Evolutionary conservation across 2,797 vertebrate species (phyloP), one percentile per base, ranked within the genome.

Genomic region (Gallinago solitaria): DNA sequence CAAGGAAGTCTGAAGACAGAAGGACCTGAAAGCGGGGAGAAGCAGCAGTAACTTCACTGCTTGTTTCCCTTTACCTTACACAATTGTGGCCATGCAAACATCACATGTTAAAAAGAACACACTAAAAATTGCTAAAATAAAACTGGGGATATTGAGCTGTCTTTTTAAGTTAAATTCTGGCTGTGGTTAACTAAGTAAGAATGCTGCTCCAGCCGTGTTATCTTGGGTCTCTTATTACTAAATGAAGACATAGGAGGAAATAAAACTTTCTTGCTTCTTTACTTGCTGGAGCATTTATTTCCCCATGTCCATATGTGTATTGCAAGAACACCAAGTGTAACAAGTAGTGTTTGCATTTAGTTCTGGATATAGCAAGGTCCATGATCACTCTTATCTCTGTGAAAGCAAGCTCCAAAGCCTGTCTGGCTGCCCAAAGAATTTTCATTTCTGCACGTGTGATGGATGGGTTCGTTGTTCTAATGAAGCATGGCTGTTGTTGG

Each of bases 271-370:
- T 64, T 69, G 14, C 37, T 54, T 21, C 68, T 80, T 89, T 74
- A n/a, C 11, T 64, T 83, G 41, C 37, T 59, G 57, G 27, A 90
- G 20, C 28, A 73, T 96, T 91, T 92, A 32, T 85, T 94, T 89
- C 41, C 45, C 5, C 41, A 43, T 65, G 30, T 71, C 82, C 16
- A 2, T 57, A 28, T 1, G 4, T 47, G 28, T 87, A 23, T 54
- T 81, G 57, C 1, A 2, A 79, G 76, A 86, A 60, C 43, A 59
- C 30, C 33, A 63, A 73, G 54, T 39, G 13, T 74, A 85, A 87
- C 51, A 78, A 69, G 67, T 63, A 69, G n/a, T 21, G 51, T 89
- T 95, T 93, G 61, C 30, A 56, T 87, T 93, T 87, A 92, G 75
- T 89, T 95, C 64, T 93, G 71, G 81, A 57, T 53, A 57, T 27